Evolutionary conservation across 2,113 vertebrate species (phyloP).

Genomic region (Macroglossus sobrinus): DNA sequence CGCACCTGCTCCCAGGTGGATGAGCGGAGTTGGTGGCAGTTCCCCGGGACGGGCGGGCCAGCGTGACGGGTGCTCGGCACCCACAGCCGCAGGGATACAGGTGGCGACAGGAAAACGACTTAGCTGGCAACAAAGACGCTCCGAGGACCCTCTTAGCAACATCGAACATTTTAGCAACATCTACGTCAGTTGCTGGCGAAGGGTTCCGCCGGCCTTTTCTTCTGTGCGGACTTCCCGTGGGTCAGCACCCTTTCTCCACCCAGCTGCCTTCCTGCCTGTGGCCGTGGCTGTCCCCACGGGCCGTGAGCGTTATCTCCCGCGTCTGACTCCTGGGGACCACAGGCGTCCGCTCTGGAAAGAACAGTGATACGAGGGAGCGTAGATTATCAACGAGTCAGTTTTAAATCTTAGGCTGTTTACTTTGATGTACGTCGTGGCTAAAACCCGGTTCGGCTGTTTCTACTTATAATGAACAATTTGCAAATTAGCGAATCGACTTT

Average conservation of each 20-base stretch:
- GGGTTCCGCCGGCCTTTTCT: background rate
- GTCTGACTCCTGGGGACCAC: rapidly evolving
- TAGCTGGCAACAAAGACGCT: background rate
- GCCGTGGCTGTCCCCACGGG: rapidly evolving
- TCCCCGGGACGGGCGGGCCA: rapidly evolving
- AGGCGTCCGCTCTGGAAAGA: rapidly evolving
- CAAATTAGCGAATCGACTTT: background rate
- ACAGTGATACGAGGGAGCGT: rapidly evolving
- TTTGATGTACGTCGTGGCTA: background rate
- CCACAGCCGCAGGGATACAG: background rate
- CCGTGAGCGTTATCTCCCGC: background rate
- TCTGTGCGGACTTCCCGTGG: background rate
- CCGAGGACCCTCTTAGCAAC: background rate
- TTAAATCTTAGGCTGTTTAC: background rate
- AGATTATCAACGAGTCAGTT: background rate
- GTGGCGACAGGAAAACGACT: rapidly evolving
- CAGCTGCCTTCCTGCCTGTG: background rate
- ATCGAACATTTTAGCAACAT: too few relatives aligned
- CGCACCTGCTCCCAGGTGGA: background rate
- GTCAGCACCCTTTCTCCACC: background rate
- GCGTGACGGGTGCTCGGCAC: rapidly evolving
- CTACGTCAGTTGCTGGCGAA: background rate
- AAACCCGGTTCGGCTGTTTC: background rate
- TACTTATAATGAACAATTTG: background rate
- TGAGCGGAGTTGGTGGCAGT: background rate